Evolutionary conservation across 2,113 vertebrate genomes (phyloP).

Genomic region (Azemiops feae): DNA sequence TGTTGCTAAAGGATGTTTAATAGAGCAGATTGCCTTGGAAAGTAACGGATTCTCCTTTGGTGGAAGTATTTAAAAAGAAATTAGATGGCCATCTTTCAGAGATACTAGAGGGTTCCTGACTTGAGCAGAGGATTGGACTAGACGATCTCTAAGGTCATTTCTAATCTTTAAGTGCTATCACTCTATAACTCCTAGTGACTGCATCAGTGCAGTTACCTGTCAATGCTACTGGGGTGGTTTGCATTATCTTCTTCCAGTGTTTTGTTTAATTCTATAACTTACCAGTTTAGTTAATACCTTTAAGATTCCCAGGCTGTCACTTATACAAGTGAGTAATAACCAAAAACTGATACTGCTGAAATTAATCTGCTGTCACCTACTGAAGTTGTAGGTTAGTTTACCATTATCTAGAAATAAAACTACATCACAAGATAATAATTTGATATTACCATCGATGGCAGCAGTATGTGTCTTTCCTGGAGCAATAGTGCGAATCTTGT

Average conservation of each 20-base stretch:
- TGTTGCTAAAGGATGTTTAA: neutral
- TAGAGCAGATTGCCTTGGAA: neutral
- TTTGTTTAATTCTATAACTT: neutral
- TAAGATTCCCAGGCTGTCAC: neutral
- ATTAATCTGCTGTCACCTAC: neutral
- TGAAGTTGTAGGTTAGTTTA: neutral
- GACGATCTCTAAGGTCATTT: neutral
- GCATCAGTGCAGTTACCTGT: neutral
- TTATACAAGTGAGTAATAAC: neutral
- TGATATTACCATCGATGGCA: conserved; percentile 88
- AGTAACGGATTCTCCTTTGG: neutral
- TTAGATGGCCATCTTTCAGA: neutral
- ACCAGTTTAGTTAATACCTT: neutral
- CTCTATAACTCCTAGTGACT: neutral
- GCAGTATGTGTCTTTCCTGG: conserved; percentile 94
- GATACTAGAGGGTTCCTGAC: neutral
- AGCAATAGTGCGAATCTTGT: conserved; percentile 86
- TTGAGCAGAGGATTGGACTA: neutral
- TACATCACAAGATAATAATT: neutral
- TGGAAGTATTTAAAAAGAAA: neutral
- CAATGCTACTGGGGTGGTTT: neutral
- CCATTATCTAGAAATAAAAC: neutral
- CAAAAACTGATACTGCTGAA: neutral
- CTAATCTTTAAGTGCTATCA: neutral
- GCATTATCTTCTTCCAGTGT: neutral